Conservation (phyloP, 2,888 invertebrate species). For the Hylaea fasciaria region DNA sequence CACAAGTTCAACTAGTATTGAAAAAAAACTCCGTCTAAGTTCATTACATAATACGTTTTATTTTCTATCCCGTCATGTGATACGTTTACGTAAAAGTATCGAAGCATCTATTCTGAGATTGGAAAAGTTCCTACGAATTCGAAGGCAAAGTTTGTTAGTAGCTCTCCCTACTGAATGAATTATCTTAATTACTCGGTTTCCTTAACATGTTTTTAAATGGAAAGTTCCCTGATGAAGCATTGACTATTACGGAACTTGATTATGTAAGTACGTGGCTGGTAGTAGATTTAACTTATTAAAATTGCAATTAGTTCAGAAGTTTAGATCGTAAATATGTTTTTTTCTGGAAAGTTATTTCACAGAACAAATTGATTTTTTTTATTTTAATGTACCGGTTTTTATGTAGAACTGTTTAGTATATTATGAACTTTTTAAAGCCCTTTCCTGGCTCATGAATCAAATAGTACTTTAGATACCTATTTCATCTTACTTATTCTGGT, state of each 20-base stretch:
- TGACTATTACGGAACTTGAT: slow-evolving; percentile 20
- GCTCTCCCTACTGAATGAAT: slow-evolving; percentile 49
- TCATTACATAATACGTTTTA: slow-evolving; percentile 32
- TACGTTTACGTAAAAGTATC: slow-evolving; percentile 46
- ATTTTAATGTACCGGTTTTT: too few species aligned
- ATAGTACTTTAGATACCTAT: too few species aligned
- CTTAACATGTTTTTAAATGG: slow-evolving; percentile 44
- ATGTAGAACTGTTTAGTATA: too few species aligned
- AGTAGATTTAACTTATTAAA: slow-evolving; percentile 13
- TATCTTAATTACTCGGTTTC: slow-evolving; percentile 53
- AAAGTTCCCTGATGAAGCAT: slow-evolving; percentile 37
- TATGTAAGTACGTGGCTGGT: slow-evolving; percentile 10
- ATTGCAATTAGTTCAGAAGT: slow-evolving; percentile 14
- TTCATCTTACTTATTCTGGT: too few species aligned
- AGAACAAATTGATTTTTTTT: too few species aligned
- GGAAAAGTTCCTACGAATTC: slow-evolving; percentile 52
- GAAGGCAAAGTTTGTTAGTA: slow-evolving; percentile 40
- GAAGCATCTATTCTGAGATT: slow-evolving; percentile 50
- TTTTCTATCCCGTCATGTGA: slow-evolving; percentile 39
- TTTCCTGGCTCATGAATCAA: too few species aligned
- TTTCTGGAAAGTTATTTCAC: not conserved
- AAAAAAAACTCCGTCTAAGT: slow-evolving; percentile 16
- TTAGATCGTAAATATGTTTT: not conserved
- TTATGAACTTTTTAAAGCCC: too few species aligned
- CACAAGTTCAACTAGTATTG: slow-evolving; percentile 10